Percentiles rank a stretch among this genome's conserved stretches.
These are phyloP conservation scores for Oreotrochilus melanogaster DNA, from an alignment of 2,113 vertebrate genomes.

Conservation along the genomic window DNA sequence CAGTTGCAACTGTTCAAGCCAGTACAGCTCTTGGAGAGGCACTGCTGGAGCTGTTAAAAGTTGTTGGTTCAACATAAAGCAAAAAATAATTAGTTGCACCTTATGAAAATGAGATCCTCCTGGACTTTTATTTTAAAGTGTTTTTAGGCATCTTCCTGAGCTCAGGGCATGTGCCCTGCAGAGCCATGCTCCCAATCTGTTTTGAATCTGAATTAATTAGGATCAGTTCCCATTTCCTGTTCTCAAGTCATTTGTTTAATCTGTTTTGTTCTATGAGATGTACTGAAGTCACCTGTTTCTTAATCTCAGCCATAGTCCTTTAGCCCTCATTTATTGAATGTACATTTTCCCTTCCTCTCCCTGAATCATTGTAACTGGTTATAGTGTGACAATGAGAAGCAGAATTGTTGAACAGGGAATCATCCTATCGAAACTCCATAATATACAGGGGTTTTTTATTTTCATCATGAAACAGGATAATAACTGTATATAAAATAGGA, in stretches of 20 bases:
- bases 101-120: background rate
- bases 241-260: background rate
- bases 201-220: constrained; percentile 41
- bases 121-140: background rate
- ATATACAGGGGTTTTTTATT: background rate
- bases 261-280: background rate
- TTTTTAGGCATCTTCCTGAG: constrained; percentile 1
- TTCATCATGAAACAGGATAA: background rate
- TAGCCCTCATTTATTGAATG: background rate
- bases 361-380: background rate
- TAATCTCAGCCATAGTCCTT: background rate
- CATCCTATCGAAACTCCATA: background rate
- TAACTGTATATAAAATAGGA: background rate
- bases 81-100: background rate
- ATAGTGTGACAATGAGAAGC: background rate
- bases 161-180: background rate
- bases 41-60: background rate
- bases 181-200: background rate
- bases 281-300: background rate
- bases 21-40: background rate
- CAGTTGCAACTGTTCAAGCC: background rate
- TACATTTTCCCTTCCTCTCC: background rate
- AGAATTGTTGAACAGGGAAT: background rate
- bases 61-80: background rate
- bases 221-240: constrained; percentile 9